Evolutionary conservation across 2,888 invertebrate genomes (phyloP).

Genomic region (Agrochola circellaris): DNA sequence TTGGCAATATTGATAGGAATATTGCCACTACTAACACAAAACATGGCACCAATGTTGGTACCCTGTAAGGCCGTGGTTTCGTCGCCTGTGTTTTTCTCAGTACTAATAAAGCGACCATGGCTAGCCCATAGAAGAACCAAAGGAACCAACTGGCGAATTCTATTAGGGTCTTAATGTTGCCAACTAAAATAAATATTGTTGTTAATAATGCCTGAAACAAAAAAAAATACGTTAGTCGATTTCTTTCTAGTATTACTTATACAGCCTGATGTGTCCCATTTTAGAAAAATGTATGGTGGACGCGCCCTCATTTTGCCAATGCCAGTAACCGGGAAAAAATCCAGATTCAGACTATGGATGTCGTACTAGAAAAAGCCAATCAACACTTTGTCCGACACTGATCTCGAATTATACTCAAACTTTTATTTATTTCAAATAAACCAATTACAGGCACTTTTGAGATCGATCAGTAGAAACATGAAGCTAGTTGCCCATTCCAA

Average conservation of each 20-base stretch:
- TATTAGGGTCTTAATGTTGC: conserved; percentile 94
- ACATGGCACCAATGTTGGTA: conserved; percentile 93
- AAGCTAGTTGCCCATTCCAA: no score
- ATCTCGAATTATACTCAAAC: no score
- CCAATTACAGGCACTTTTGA: no score
- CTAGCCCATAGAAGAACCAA: conserved; percentile 96
- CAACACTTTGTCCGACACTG: background rate
- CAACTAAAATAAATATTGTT: conserved; percentile 93
- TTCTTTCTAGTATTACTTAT: no score
- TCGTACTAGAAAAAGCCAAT: background rate
- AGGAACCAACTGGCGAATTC: conserved; percentile 96
- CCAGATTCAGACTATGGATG: background rate
- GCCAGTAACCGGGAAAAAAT: background rate
- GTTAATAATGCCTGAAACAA: conserved; percentile 92
- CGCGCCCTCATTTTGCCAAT: background rate
- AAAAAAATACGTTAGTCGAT: conserved; percentile 18
- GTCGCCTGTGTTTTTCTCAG: conserved; percentile 93
- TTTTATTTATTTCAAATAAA: no score
- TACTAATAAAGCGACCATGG: conserved; percentile 94
- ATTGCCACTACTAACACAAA: conserved; percentile 93
- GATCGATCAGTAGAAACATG: no score
- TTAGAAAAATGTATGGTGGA: background rate
- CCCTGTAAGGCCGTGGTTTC: conserved; percentile 93
- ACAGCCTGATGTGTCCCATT: background rate
- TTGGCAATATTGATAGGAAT: conserved; percentile 94